A percentile compares a stretch with the other conserved stretches of the same genome.
Evolutionary conservation across 2,888 invertebrate species (phyloP).

Genomic region (Polymixis lichenea): DNA sequence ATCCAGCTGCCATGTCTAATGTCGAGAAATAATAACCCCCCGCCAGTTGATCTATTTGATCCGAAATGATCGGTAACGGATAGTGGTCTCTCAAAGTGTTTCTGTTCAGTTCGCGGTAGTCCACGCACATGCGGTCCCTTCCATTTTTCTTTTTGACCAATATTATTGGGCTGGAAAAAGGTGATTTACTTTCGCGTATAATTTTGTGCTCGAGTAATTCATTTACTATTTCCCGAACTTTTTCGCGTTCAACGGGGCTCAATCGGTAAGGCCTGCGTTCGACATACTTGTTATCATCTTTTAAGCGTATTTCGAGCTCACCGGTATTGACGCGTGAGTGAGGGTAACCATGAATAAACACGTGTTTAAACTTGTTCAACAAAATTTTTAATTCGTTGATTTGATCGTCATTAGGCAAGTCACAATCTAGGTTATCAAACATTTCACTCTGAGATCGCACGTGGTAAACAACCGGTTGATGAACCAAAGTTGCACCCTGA

Average conservation of each 20-base stretch:
- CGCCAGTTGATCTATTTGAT: slow-evolving; percentile 21
- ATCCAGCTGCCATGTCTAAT: slow-evolving; percentile 25
- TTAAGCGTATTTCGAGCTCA: no score
- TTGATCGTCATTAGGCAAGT: no score
- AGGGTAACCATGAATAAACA: no score
- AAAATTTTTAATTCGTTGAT: no score
- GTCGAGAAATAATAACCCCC: slow-evolving; percentile 8
- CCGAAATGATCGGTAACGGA: slow-evolving; percentile 28
- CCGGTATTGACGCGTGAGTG: no score
- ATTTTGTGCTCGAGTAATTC: slow-evolving; percentile 66
- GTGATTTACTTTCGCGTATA: slow-evolving; percentile 67
- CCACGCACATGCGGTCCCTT: slow-evolving; percentile 47
- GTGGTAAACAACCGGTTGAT: slow-evolving; percentile 43
- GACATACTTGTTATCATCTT: no score
- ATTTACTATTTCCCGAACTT: slow-evolving; percentile 60
- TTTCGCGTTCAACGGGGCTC: slow-evolving; percentile 66
- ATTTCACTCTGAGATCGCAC: slow-evolving; percentile 31
- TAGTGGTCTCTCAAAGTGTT: slow-evolving; percentile 43
- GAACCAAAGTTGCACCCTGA: slow-evolving; percentile 46
- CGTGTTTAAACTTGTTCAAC: no score
- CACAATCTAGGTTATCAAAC: slow-evolving; percentile 55
- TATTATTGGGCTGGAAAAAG: slow-evolving; percentile 67
- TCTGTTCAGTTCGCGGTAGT: slow-evolving; percentile 45
- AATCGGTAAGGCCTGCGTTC: slow-evolving; percentile 60
- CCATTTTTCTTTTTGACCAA: slow-evolving; percentile 69